Percentiles rank a stretch among this genome's conserved stretches.
These are phyloP conservation scores for Gryllus bimaculatus DNA, from an alignment of 1,140 invertebrate species.

Conservation along the genomic window DNA sequence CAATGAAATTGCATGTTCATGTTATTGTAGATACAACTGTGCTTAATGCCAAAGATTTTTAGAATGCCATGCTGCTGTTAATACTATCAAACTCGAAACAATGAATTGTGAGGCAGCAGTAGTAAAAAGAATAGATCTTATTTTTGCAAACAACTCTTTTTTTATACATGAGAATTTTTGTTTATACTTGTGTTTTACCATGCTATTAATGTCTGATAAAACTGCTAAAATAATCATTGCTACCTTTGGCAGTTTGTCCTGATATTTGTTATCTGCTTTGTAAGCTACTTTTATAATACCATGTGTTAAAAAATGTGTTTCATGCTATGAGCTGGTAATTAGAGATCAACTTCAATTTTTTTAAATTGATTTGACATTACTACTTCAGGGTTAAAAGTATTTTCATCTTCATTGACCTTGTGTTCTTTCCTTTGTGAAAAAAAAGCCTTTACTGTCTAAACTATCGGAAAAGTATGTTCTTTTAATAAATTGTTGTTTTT, in stretches of 20 bases:
- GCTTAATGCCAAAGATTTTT: slow-evolving; percentile 5
- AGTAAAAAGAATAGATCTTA: not conserved
- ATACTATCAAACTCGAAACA: not conserved
- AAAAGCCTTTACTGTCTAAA: not conserved
- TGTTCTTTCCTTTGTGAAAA: too few species aligned
- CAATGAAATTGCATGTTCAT: not conserved
- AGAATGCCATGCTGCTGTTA: slow-evolving; percentile 3
- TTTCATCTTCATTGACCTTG: too few species aligned
- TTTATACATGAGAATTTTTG: not conserved
- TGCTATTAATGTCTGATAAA: too few species aligned
- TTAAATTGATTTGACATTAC: too few species aligned
- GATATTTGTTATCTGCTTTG: too few species aligned
- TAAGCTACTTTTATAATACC: too few species aligned
- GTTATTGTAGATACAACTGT: not conserved
- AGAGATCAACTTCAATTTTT: too few species aligned
- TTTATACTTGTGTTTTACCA: not conserved
- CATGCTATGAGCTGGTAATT: too few species aligned
- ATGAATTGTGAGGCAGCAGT: not conserved
- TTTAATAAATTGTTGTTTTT: not conserved
- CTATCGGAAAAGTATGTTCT: not conserved
- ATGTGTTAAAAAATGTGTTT: too few species aligned
- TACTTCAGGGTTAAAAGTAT: too few species aligned
- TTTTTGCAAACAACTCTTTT: not conserved
- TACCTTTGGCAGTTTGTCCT: too few species aligned
- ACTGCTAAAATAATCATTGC: too few species aligned